Evolutionary conservation across 2,113 vertebrate species (phyloP).

Genomic region (Anhinga anhinga): DNA sequence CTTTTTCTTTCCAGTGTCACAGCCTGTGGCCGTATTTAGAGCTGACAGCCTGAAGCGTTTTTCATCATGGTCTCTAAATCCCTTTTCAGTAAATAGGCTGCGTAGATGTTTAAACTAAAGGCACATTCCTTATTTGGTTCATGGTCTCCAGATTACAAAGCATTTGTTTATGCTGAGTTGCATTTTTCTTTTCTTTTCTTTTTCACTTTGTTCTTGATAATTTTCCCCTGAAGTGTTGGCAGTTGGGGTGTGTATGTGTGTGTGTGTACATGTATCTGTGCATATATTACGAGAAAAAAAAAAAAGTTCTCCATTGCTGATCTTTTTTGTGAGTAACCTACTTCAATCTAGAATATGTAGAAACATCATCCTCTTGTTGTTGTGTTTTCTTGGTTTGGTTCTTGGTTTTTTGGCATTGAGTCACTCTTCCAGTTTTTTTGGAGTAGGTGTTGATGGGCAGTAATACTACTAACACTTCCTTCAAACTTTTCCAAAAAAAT

Average conservation of each 20-base stretch:
- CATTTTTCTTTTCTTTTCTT: slow-evolving; percentile 61
- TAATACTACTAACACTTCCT: neutral
- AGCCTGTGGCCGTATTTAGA: slow-evolving; percentile 54
- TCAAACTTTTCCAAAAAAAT: neutral
- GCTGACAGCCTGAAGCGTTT: slow-evolving; percentile 36
- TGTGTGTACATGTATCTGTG: neutral
- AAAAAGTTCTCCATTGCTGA: neutral
- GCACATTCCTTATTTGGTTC: slow-evolving; percentile 54
- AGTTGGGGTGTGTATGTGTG: slow-evolving; percentile 7
- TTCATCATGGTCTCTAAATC: slow-evolving; percentile 39
- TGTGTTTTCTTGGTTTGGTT: neutral
- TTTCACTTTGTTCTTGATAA: slow-evolving; percentile 45
- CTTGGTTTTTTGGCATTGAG: neutral
- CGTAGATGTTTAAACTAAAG: slow-evolving; percentile 65
- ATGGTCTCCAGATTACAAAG: slow-evolving; percentile 64
- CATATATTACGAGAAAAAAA: neutral
- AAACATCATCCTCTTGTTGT: neutral
- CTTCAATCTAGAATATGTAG: neutral
- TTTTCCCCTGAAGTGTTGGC: slow-evolving; percentile 39
- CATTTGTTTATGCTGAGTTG: slow-evolving; percentile 64
- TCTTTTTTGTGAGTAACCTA: slow-evolving; percentile 13
- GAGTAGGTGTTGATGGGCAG: neutral
- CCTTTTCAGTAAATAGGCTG: slow-evolving; percentile 59
- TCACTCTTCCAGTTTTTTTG: neutral
- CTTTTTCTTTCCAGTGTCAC: slow-evolving; percentile 36